Conservation (phyloP, 1,140 invertebrate species). For the Diploscapter pachys region DNA sequence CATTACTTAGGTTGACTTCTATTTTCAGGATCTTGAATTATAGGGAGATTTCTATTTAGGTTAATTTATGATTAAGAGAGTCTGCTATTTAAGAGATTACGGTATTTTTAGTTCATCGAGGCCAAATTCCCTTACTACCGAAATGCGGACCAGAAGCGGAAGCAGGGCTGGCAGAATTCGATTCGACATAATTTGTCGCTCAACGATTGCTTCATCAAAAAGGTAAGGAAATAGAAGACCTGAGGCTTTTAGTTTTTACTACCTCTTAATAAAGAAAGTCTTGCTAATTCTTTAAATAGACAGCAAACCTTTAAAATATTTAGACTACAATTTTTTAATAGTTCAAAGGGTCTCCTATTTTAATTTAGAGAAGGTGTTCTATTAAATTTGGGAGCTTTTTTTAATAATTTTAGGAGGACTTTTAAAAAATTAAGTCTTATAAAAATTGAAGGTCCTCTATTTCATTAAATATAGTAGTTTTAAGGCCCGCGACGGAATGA, state of each 20-base stretch:
- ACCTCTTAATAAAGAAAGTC: too few species aligned
- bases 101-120: conserved; percentile 76
- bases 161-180: conserved; percentile 92
- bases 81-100: neutral
- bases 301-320: too few species aligned
- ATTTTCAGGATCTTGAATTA: neutral
- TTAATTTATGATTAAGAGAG: neutral
- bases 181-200: conserved; percentile 92
- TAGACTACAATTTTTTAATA: too few species aligned
- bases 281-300: too few species aligned
- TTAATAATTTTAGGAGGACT: too few species aligned
- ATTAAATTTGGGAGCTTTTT: too few species aligned
- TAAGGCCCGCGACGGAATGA: conserved; percentile 43
- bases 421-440: too few species aligned
- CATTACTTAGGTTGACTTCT: neutral
- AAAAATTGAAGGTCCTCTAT: too few species aligned
- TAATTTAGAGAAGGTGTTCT: neutral
- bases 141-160: conserved; percentile 64
- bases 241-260: too few species aligned
- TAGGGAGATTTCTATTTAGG: neutral
- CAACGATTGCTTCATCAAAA: conserved; percentile 97
- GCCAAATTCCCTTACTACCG: conserved; percentile 93
- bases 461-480: too few species aligned
- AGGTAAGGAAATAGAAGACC: neutral
- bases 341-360: too few species aligned